Evolutionary conservation across 2,797 vertebrate species (phyloP).

Genomic region (Liasis olivaceus): DNA sequence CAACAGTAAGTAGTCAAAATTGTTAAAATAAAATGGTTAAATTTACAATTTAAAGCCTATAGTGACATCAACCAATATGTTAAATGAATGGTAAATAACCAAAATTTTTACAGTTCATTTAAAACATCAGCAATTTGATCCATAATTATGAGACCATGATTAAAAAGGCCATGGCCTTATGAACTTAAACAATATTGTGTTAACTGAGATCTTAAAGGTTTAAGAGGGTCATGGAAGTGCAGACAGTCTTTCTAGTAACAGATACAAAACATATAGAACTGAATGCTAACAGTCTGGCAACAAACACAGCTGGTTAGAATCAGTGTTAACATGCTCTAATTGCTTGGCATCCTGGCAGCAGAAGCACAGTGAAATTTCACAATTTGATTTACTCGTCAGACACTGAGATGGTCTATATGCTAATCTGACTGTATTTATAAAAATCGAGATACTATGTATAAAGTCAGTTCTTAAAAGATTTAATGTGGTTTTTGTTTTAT

Average conservation of each 20-base stretch:
- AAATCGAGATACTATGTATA: background rate
- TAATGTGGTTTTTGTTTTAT: slow-evolving; percentile 39
- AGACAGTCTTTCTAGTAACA: background rate
- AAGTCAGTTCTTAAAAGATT: slow-evolving; percentile 33
- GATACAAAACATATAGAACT: background rate
- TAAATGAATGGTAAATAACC: background rate
- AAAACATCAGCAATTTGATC: background rate
- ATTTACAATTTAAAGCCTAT: background rate
- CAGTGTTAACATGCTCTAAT: background rate
- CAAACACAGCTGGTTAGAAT: background rate
- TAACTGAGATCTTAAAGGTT: background rate
- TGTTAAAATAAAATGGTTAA: background rate
- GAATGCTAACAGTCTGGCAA: background rate
- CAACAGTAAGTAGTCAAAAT: background rate
- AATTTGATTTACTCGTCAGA: background rate
- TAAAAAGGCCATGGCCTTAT: background rate
- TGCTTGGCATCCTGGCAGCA: background rate
- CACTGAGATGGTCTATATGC: background rate
- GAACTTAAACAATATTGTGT: background rate
- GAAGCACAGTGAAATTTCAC: background rate
- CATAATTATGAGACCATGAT: background rate
- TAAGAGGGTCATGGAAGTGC: background rate
- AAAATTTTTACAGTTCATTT: background rate
- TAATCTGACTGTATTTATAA: background rate
- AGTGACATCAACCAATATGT: background rate